Evolutionary conservation across 2,113 vertebrate genomes (phyloP).

Genomic region (Parus major): DNA sequence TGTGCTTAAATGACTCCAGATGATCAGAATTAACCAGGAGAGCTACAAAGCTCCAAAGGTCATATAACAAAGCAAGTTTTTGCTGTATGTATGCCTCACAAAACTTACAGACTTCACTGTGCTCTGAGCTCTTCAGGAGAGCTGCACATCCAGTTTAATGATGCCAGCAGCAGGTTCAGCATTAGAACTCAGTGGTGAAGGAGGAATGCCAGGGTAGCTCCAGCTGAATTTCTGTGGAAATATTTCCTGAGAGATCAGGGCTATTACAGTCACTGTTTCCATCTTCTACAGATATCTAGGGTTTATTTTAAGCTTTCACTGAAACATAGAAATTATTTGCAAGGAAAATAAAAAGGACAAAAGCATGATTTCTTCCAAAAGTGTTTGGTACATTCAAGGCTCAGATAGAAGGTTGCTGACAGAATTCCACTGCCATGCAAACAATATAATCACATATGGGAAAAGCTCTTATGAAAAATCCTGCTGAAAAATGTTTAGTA

Average conservation of each 20-base stretch:
- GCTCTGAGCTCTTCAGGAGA: neutral
- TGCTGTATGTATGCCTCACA: neutral
- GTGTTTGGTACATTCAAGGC: neutral
- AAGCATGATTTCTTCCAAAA: neutral
- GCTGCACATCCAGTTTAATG: accelerated
- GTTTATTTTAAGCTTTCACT: neutral
- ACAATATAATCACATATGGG: neutral
- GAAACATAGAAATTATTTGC: neutral
- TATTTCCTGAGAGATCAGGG: neutral
- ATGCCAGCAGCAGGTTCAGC: neutral
- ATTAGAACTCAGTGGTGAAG: neutral
- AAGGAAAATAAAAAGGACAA: neutral
- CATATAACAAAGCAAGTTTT: neutral
- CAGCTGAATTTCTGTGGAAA: neutral
- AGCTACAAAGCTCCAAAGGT: neutral
- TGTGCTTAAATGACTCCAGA: neutral
- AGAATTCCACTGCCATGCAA: neutral
- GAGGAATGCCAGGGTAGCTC: neutral
- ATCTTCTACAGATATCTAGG: neutral
- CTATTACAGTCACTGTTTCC: neutral
- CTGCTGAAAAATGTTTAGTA: neutral
- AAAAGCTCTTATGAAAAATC: neutral
- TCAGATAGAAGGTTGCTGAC: neutral
- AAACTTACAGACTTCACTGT: neutral
- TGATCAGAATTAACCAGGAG: neutral